Conservation (phyloP, 1,140 invertebrate genomes). For the Drosophila serrata region DNA sequence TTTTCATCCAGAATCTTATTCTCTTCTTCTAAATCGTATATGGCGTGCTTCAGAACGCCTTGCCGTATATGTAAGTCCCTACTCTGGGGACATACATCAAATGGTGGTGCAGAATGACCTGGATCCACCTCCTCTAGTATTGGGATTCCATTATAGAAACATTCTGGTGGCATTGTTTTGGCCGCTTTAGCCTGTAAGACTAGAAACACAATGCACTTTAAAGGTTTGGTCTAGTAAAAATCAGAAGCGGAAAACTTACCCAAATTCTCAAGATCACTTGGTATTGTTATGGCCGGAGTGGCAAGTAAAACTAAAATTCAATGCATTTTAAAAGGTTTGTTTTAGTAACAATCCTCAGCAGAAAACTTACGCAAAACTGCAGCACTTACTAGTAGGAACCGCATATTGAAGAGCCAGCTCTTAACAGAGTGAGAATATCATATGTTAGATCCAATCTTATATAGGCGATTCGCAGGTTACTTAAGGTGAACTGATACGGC, state of each 20-base stretch:
- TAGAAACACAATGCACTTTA: neutral
- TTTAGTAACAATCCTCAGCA: neutral
- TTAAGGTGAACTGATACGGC: neutral
- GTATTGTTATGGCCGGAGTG: neutral
- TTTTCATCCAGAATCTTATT: too few species aligned
- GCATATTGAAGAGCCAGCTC: slow-evolving; percentile 4
- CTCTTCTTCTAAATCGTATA: too few species aligned
- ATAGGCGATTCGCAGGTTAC: neutral
- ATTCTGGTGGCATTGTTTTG: too few species aligned
- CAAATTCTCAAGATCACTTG: too few species aligned
- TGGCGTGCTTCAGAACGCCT: too few species aligned
- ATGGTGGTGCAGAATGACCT: too few species aligned
- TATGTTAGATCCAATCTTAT: neutral
- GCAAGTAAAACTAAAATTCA: neutral
- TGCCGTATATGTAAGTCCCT: rapidly evolving
- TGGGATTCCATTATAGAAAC: too few species aligned
- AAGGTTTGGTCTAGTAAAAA: neutral
- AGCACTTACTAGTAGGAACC: neutral
- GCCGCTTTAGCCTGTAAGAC: neutral
- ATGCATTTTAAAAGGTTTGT: neutral
- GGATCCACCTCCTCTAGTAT: too few species aligned
- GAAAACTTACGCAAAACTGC: slow-evolving; percentile 15
- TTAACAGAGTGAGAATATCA: neutral
- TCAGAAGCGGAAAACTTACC: too few species aligned
- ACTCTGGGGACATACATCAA: too few species aligned